Base-by-base conservation (phyloP, 2,888 invertebrate species). In the Oscheius sp. region DNA sequence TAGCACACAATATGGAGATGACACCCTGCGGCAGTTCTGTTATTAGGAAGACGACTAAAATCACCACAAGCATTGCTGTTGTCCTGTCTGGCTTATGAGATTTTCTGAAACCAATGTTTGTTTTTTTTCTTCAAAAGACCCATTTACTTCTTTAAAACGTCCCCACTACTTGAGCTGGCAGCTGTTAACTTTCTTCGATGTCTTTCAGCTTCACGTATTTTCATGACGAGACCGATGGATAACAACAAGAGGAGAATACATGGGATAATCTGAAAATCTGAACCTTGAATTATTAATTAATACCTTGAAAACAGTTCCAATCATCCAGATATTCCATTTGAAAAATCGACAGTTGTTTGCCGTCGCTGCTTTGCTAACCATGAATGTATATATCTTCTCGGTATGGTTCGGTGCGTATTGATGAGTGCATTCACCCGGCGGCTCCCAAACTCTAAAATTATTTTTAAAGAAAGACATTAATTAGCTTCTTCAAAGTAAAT, bases 61-160 rank as follows among this genome's bases (percentile, higher is more conserved):
- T 92, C 0, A 91, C 90, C 65, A 92, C 92, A 44, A 92, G 87
- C 85, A 92, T 92, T 36, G 92, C 88, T 1, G 92, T 93, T 74
- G 92, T 92, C 74, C 91, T 89, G 85, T 91, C 85, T 6, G 82
- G 68, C 17, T 65, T 70, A 30, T 67, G 64, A 8, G 66, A 67
- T 38, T 75, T 75, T 49, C 75, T 73, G 61, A n/a, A 67, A 66
- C 8, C 32, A 41, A 22, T 20, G 12, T 41, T 22, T 32, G 26
- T 6, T 47, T 47, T 0, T n/a, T n/a, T n/a, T 22, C 17, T 62
- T 2, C 28, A 2, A n/a, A 8, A n/a, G 2, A 2, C 8, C 33
- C 24, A 17, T n/a, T 50, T 54, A 75, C 75, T 73, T 75, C 61
- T 73, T 73, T 33, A 63, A 32, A 2, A 68, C 61, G 49, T 74